Conservation (phyloP, 2,888 invertebrate genomes). For the Brachyopa scutellaris region DNA sequence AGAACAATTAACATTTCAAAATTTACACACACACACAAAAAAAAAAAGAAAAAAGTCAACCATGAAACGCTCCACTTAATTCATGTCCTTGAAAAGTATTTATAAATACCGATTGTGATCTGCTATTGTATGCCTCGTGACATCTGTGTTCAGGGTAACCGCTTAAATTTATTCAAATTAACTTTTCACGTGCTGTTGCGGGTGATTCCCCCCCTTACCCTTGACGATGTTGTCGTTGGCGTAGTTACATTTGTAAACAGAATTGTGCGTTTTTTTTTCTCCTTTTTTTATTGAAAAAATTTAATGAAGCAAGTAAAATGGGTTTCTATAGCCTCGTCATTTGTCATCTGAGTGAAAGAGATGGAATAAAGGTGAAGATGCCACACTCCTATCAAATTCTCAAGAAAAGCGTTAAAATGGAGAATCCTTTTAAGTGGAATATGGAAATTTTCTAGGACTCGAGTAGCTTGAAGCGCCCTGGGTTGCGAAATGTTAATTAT, state of each 20-base stretch:
- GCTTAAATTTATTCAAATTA: constrained; percentile 53
- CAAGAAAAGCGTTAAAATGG: constrained; percentile 39
- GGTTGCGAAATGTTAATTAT: constrained; percentile 33
- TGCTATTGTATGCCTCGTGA: constrained; percentile 28
- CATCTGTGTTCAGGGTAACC: constrained; percentile 41
- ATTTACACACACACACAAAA: not conserved
- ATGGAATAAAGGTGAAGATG: not conserved
- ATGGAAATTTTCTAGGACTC: constrained; percentile 5
- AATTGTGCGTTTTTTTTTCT: not conserved
- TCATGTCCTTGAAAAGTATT: constrained; percentile 25
- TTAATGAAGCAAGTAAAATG: constrained; percentile 50
- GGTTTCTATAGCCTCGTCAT: too few species aligned
- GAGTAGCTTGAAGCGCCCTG: not conserved
- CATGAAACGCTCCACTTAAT: not conserved
- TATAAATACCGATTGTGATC: constrained; percentile 40
- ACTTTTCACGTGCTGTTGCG: constrained; percentile 40
- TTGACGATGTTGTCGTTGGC: not conserved
- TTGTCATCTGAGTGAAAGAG: too few species aligned
- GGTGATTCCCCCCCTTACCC: not conserved
- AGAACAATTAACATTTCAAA: constrained; percentile 6
- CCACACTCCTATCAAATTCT: not conserved
- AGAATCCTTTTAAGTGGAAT: constrained; percentile 26
- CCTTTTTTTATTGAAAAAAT: constrained; percentile 28
- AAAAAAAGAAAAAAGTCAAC: too few species aligned
- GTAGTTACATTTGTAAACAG: constrained; percentile 13